A percentile compares a stretch with the other conserved stretches of the same genome.
These are phyloP conservation scores for Rutilus rutilus DNA, from an alignment of 2,113 vertebrate species.

Conservation along the genomic window DNA sequence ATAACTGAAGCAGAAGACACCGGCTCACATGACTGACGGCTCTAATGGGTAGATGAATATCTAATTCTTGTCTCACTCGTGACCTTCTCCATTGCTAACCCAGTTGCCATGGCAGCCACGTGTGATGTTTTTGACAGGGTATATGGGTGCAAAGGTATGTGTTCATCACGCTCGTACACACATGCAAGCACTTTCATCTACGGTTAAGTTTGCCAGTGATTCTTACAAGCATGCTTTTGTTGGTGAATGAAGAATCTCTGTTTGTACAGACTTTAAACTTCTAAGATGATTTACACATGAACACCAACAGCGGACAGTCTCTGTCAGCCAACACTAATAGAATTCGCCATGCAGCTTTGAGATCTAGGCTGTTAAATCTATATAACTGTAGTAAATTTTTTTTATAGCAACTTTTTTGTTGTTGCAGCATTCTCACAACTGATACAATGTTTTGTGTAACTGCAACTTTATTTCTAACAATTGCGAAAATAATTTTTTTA, in stretches of 20 bases:
- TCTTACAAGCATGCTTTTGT: neutral
- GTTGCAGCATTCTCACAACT: neutral
- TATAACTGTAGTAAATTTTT: neutral
- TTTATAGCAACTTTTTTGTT: neutral
- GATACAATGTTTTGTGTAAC: neutral
- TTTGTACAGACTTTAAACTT: neutral
- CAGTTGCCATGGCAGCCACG: conserved; percentile 73
- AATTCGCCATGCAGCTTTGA: neutral
- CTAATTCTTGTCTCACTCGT: conserved; percentile 66
- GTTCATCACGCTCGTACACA: conserved; percentile 16
- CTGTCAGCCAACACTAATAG: neutral
- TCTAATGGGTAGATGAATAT: conserved; percentile 65
- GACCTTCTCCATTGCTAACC: conserved; percentile 71
- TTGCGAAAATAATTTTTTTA: neutral
- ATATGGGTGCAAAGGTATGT: conserved; percentile 63
- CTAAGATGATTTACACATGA: neutral
- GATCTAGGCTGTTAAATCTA: neutral
- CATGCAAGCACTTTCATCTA: neutral
- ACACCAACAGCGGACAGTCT: neutral
- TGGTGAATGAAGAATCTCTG: neutral
- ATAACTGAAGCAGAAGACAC: conserved; percentile 12
- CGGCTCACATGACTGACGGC: conserved; percentile 61
- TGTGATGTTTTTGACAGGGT: conserved; percentile 75
- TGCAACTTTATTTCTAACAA: neutral
- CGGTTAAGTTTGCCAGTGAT: neutral